Percentiles rank a stretch among this genome's conserved stretches.
Evolutionary conservation across 2,797 vertebrate species (phyloP).

Genomic region (Rallus crepitans): DNA sequence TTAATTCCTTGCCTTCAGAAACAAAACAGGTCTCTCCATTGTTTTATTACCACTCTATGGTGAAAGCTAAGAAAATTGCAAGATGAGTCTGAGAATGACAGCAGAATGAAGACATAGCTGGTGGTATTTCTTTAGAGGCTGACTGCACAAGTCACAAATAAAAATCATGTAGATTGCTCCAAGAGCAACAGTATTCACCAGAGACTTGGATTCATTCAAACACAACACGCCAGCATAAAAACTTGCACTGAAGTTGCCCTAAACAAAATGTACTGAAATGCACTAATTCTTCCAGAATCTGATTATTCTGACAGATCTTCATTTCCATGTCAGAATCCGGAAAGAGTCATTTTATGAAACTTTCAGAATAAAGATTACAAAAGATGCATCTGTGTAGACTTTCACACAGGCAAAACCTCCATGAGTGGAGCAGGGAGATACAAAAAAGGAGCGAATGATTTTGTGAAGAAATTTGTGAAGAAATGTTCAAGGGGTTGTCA

Average conservation of each 20-base stretch:
- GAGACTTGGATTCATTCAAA: background rate
- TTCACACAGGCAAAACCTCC: background rate
- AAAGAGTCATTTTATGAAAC: background rate
- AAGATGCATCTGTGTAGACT: background rate
- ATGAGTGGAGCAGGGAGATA: background rate
- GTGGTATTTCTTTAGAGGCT: background rate
- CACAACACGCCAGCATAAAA: background rate
- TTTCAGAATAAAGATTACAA: background rate
- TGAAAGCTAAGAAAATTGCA: background rate
- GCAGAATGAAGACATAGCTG: background rate
- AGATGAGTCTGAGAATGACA: background rate
- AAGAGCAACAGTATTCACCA: background rate
- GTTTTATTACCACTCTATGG: background rate
- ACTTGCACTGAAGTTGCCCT: background rate
- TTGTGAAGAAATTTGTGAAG: background rate
- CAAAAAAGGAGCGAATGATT: background rate
- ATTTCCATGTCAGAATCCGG: background rate
- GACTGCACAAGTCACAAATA: background rate
- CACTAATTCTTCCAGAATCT: background rate
- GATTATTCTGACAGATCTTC: background rate
- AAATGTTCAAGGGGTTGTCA: background rate
- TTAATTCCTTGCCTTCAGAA: background rate
- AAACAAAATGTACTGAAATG: background rate
- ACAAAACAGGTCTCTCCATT: background rate
- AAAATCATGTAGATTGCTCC: conserved; percentile 21